Evolutionary conservation across 2,113 vertebrate species (phyloP), one percentile per base, ranked within the genome.

Genomic region (Gyps fulvus): DNA sequence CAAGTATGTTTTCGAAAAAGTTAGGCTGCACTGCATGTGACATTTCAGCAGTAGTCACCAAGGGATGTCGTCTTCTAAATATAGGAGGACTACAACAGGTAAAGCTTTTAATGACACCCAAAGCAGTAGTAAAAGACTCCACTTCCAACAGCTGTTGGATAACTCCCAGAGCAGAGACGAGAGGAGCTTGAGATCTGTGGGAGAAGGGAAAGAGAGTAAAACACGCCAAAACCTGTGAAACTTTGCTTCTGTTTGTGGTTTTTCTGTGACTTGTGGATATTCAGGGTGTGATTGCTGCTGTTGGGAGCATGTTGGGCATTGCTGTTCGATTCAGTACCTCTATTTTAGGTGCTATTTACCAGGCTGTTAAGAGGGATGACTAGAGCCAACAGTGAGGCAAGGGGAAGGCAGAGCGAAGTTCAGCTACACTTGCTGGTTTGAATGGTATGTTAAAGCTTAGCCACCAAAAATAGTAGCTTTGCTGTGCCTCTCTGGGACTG

Each of bases 351-450:
- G 18, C 25, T 42, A 6, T 77, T 93, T 81, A 16, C 36, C 13
- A 45, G 13, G 13, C 6, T 14, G 7, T 82, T 83, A 76, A 2
- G 5, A 42, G 40, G 16, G 15, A 27, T 43, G 45, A 23, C 16
- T 63, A 73, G 52, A 61, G 42, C 49, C 2, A 2, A 6, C 13
- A 7, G 23, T 7, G 18, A 72, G 32, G 36, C 32, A 76, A 43
- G 10, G 25, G 26, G 27, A 65, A 10, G 22, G 34, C 47, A 50
- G 11, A 50, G 16, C 0, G 2, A 84, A 67, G 25, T 57, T 90
- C 38, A 89, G 11, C 20, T 66, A 14, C 0, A 0, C 38, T 73
- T 87, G 23, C 23, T 0, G 0, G 34, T 92, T 78, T 42, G 42
- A 96, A 67, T 47, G 7, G 34, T 17, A 14, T 15, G 29, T 74